Evolutionary conservation across 1,140 invertebrate genomes (phyloP).

Genomic region (Neoseiulus cucumeris): DNA sequence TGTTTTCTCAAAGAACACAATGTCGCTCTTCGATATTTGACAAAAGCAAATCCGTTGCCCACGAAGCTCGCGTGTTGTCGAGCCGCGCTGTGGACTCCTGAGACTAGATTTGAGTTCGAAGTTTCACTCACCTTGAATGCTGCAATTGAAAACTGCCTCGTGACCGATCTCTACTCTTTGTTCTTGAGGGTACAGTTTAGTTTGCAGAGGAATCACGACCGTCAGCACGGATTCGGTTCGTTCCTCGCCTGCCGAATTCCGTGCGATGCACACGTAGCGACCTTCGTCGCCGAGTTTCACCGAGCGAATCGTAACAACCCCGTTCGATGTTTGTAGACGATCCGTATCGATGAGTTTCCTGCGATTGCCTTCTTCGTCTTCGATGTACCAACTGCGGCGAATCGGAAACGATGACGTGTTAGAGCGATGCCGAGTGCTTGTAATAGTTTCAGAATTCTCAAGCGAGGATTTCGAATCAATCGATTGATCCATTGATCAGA

Average conservation of each 20-base stretch:
- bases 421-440: neutral
- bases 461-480: no score
- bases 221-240: constrained; percentile 20
- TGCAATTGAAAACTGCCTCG: constrained; percentile 7
- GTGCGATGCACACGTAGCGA: constrained; percentile 21
- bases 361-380: neutral
- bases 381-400: neutral
- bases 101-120: no score
- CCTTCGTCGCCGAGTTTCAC: constrained; percentile 17
- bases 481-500: no score
- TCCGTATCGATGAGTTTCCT: neutral
- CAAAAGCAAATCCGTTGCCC: no score
- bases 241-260: constrained; percentile 21
- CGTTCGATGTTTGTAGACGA: constrained; percentile 11
- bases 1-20: no score
- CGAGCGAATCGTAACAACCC: constrained; percentile 18
- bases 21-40: no score
- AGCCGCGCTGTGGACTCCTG: no score
- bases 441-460: no score
- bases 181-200: neutral
- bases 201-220: constrained; percentile 12
- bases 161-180: neutral
- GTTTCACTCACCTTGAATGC: neutral
- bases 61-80: no score
- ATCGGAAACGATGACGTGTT: neutral